Evolutionary conservation across 2,113 vertebrate species (phyloP).

Genomic region (Dendropsophus ebraccatus): DNA sequence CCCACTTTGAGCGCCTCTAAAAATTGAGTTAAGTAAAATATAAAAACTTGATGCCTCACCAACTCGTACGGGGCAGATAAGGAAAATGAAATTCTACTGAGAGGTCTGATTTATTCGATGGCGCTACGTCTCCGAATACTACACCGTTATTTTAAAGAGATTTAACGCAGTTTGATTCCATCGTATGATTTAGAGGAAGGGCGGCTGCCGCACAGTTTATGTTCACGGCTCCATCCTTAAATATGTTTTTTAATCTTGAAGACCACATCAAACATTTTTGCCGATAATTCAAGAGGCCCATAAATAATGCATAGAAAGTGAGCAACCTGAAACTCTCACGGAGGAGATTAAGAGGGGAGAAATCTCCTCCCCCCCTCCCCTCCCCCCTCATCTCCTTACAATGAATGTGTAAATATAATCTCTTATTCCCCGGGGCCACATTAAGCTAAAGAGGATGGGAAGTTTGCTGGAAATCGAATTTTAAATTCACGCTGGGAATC

Average conservation of each 20-base stretch:
- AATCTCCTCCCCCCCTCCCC: not conserved
- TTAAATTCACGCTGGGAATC: conserved; percentile 22
- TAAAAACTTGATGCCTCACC: not conserved
- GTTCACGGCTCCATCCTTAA: not conserved
- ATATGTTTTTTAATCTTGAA: conserved; percentile 48
- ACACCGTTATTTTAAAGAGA: conserved; percentile 26
- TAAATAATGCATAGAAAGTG: conserved; percentile 45
- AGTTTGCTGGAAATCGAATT: conserved; percentile 18
- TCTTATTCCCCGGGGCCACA: conserved; percentile 12
- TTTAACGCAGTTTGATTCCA: conserved; percentile 33
- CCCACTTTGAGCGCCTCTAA: not conserved
- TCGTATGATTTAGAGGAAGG: conserved; percentile 9
- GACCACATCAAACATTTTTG: conserved; percentile 41
- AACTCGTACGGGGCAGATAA: not conserved
- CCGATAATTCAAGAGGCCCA: conserved; percentile 37
- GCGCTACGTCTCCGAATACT: not conserved
- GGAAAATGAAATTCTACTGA: not conserved
- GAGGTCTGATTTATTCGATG: not conserved
- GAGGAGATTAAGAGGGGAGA: conserved; percentile 8
- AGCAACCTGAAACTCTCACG: conserved; percentile 42
- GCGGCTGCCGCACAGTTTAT: not conserved
- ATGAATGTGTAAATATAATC: conserved; percentile 29
- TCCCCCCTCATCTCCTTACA: not conserved
- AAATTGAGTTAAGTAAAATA: not conserved
- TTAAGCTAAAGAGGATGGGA: conserved; percentile 47